Evolutionary conservation across 2,797 vertebrate species (phyloP), one percentile per base, ranked within the genome.

Genomic region (Sparidentex hasta): DNA sequence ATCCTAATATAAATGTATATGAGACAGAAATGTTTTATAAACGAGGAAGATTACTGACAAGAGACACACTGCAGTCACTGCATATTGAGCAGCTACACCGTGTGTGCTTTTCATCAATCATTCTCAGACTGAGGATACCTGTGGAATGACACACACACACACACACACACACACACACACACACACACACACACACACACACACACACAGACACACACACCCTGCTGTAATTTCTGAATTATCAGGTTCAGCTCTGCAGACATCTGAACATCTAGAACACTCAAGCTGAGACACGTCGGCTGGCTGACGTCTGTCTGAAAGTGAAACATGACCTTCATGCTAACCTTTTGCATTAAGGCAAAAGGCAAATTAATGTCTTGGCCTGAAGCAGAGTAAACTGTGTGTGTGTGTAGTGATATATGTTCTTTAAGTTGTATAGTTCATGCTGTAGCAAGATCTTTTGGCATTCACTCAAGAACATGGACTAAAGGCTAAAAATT

Each of bases 271-370:
- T 9, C 2, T 11, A 56, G 54, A 17, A 20, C 18, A 17, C 27
- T 81, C 82, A 76, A 48, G 87, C 66, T 61, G 51, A 72, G 76
- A 76, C 85, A 85, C 14, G 87, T 58, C 0, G 54, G 57, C 29
- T 3, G 43, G 1, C 23, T 73, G 9, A 62, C 18, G 47, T 51
- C 59, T 1, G 47, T 70, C 13, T 47, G 18, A 20, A 20, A 50
- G 54, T 21, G 21, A 46, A 68, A 66, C n/a, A 1, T 16, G 38
- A 29, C 50, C 44, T 47, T 51, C 13, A 14, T 1, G 3, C 1
- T 70, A 23, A 66, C 59, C 21, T 66, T 76, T 68, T 48, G n/a
- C n/a, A 56, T 43, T 17, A 25, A 3, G 16, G 51, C 61, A 25
- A 21, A 2, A 4, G 11, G 27, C 4, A 20, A 13, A 58, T 51